These are phyloP conservation scores for Epirrhoe tristata DNA, from an alignment of 2,888 invertebrate genomes.

Conservation along the genomic window DNA sequence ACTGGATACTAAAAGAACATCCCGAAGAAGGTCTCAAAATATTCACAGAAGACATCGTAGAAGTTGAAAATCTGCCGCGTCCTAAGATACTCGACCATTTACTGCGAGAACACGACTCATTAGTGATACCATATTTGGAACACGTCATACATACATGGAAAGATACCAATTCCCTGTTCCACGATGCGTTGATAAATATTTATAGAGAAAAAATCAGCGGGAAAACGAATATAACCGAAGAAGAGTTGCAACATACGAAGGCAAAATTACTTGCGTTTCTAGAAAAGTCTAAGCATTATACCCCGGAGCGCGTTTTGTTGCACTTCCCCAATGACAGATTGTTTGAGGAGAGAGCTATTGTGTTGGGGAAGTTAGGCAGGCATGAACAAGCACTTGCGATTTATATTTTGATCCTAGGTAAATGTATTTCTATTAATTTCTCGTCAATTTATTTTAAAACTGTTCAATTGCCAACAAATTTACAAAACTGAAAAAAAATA, in stretches of 20 bases:
- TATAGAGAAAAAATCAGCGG: constrained; percentile 91
- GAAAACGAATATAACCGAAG: constrained; percentile 67
- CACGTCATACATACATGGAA: constrained; percentile 96
- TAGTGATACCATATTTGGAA: constrained; percentile 97
- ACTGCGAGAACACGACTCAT: constrained; percentile 90
- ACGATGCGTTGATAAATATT: constrained; percentile 95
- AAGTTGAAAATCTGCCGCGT: constrained; percentile 95
- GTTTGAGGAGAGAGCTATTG: constrained; percentile 97
- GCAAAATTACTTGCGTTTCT: constrained; percentile 91
- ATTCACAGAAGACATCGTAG: constrained; percentile 94
- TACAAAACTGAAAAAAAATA: too few species aligned
- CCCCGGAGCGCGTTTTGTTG: constrained; percentile 93
- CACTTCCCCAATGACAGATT: constrained; percentile 94
- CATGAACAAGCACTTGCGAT: constrained; percentile 97
- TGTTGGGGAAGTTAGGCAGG: constrained; percentile 94
- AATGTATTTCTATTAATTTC: constrained; percentile 31
- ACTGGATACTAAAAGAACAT: constrained; percentile 94
- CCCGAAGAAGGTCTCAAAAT: constrained; percentile 95
- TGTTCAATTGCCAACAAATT: too few species aligned
- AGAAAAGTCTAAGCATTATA: constrained; percentile 92
- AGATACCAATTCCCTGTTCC: constrained; percentile 93
- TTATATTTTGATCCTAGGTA: constrained; percentile 93
- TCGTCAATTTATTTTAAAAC: background rate
- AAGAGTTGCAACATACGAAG: constrained; percentile 73
- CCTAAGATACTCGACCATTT: constrained; percentile 95